Conservation (phyloP, 2,797 vertebrate species). For the Argyrosomus regius region DNA sequence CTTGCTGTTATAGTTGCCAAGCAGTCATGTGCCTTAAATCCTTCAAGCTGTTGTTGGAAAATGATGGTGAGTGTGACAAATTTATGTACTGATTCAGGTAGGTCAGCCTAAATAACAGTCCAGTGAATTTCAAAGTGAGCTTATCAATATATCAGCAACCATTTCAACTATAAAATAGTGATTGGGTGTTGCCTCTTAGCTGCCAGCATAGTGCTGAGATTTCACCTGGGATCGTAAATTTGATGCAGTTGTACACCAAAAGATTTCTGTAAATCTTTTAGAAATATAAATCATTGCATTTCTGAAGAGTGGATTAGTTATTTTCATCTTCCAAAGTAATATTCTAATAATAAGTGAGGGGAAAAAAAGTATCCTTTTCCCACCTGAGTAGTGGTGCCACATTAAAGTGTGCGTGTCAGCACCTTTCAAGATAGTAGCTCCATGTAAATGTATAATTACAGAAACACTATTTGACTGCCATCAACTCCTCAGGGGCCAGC, state of each 20-base stretch:
- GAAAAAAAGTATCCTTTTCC: slow-evolving; percentile 16
- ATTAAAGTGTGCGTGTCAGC: slow-evolving; percentile 73
- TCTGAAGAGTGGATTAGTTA: slow-evolving; percentile 20
- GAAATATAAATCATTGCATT: slow-evolving; percentile 35
- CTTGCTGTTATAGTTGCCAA: slow-evolving; percentile 25
- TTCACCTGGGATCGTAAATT: slow-evolving; percentile 56
- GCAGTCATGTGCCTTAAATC: slow-evolving; percentile 42
- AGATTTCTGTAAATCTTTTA: slow-evolving; percentile 29
- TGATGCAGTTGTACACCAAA: slow-evolving; percentile 28
- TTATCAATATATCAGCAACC: slow-evolving; percentile 55
- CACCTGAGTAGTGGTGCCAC: slow-evolving; percentile 44
- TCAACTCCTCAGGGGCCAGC: slow-evolving; percentile 70
- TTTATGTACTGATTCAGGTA: slow-evolving; percentile 49
- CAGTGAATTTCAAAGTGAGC: slow-evolving; percentile 43
- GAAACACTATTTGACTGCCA: slow-evolving; percentile 84
- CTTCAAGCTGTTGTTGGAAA: slow-evolving; percentile 35
- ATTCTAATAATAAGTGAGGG: slow-evolving; percentile 4
- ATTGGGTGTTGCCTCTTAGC: slow-evolving; percentile 26
- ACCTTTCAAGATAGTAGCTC: slow-evolving; percentile 69
- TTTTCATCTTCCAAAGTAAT: slow-evolving; percentile 44
- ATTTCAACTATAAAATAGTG: slow-evolving; percentile 53
- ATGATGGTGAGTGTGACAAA: slow-evolving; percentile 42
- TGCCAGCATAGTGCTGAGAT: slow-evolving; percentile 44
- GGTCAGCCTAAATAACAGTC: slow-evolving; percentile 45
- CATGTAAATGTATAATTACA: slow-evolving; percentile 86